Base-by-base conservation (phyloP, 2,113 vertebrate species). In the Camelus bactrianus region DNA sequence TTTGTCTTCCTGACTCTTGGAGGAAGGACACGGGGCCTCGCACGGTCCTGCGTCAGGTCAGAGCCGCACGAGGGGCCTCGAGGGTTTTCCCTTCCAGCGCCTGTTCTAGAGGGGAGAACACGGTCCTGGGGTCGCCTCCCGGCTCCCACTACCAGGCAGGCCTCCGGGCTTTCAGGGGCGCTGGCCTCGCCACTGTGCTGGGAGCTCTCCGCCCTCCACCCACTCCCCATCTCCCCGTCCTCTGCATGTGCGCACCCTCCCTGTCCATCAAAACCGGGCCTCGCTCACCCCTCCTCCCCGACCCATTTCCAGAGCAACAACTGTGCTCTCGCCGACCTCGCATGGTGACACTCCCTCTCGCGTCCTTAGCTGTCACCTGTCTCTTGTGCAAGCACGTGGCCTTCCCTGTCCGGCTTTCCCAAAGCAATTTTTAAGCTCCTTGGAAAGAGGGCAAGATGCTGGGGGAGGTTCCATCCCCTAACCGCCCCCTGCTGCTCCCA, bases 251-350 rank as follows among this genome's bases (percentile, higher is more conserved):
- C 3, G 35, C 26, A 22, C 22, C 11, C 3, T 15, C 32, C 12
- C 10, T 3, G 0, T 5, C 14, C 1, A 15, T 38, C 70, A 58
- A 20, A 28, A 58, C 48, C 7, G 46, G 7, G 15, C 5, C 28
- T 58, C 16, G 1, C 16, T 14, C 22, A 7, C 10, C 38, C 76
- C 20, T 10, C 32, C 28, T 46, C 26, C 30, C 0, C 0, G 1
- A 13, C 12, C 30, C 1, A 1, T 26, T 24, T 54, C 38, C 81
- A 62, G 54, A 42, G 8, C 2, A 8, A 17, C 13, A 10, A 15
- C 0, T 2, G 1, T 19, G 38, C 1, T 0, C 46, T 0, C 10
- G 7, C 28, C 35, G 5, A 5, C 1, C 11, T 8, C 26, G 26
- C 7, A 65, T 79, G 1, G 26, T 6, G 64, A 42, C 28, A 50